Percentiles rank a stretch among this genome's conserved stretches.
Evolutionary conservation across 2,797 vertebrate genomes (phyloP).

Genomic region (Spizella passerina): DNA sequence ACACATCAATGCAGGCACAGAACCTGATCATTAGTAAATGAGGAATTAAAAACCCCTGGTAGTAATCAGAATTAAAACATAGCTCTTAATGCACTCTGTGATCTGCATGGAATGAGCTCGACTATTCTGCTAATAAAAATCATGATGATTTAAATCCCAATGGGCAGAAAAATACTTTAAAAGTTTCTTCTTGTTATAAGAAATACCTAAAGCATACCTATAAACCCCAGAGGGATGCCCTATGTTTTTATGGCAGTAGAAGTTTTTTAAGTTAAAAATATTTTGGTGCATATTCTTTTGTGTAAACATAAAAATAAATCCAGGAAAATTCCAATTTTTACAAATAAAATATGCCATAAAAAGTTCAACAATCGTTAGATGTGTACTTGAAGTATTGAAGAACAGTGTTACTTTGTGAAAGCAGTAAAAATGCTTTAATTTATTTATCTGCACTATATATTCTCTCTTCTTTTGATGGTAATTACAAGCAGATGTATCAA

Average conservation of each 20-base stretch:
- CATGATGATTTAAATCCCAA: neutral
- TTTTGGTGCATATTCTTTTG: neutral
- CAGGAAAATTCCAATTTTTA: neutral
- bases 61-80: neutral
- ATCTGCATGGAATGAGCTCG: neutral
- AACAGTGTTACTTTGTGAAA: slow-evolving; percentile 30
- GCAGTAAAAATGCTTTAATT: slow-evolving; percentile 25
- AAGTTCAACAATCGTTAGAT: slow-evolving; percentile 30
- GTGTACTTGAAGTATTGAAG: slow-evolving; percentile 20
- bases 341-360: neutral
- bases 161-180: neutral
- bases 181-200: neutral
- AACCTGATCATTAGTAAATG: neutral
- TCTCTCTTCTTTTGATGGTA: slow-evolving; percentile 68
- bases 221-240: neutral
- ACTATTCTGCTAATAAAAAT: neutral
- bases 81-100: neutral
- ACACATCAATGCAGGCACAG: neutral
- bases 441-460: slow-evolving; percentile 57
- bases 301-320: neutral
- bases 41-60: neutral
- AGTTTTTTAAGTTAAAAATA: neutral
- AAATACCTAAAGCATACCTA: neutral
- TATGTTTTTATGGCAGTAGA: neutral
- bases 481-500: slow-evolving; percentile 78